Base-by-base conservation (phyloP, 2,888 invertebrate genomes). In the Drosophila fulvimacula region DNA sequence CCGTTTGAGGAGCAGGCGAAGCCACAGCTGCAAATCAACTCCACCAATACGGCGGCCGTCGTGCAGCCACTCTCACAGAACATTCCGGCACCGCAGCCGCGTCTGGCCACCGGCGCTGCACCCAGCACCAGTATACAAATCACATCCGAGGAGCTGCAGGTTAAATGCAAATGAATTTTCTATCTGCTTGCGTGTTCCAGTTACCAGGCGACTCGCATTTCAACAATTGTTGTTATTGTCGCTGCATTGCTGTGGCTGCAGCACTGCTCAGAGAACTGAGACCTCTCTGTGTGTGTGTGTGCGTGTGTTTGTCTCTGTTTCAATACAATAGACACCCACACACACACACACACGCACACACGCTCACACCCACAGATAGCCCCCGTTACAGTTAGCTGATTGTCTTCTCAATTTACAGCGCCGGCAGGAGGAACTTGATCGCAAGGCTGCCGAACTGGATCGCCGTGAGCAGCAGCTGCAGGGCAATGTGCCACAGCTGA, bases 401-500 rank as follows among this genome's bases (percentile, higher is more conserved):
- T 27, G 19, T 27, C 13, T 58, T 55, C 57, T 41, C 21, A 13
- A 17, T 48, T 76, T 58, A 34, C 90, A 97, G 96, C 95, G 95
- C 91, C 94, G 96, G 74, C 96, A 97, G 93, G 97, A 98, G 92
- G 98, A 98, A 92, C 93, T 98, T 71, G 98, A 98, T 92, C 94
- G 96, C 68, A 98, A 98, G 93, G 97, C 98, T 46, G 96, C 96
- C 79, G 98, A 98, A 92, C 92, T 98, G 71, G 96, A 97, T 66
- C 94, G 97, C 80, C 95, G 97, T 87, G 98, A 98, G 92, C 97
- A 98, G 79, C 97, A 98, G 92, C 94, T 98, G 79, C 93, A 95
- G 41, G 91, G 92, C 41, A 92, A 93, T 57, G 94, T 95, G 41
- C 95, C 95, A 7, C 93, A 97, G 81, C 94, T 96, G 82, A 99